Evolutionary conservation across 37 sponge, comb jelly and placozoan genomes (phyloP).

Genomic region (Cliona cf. orientalis): DNA sequence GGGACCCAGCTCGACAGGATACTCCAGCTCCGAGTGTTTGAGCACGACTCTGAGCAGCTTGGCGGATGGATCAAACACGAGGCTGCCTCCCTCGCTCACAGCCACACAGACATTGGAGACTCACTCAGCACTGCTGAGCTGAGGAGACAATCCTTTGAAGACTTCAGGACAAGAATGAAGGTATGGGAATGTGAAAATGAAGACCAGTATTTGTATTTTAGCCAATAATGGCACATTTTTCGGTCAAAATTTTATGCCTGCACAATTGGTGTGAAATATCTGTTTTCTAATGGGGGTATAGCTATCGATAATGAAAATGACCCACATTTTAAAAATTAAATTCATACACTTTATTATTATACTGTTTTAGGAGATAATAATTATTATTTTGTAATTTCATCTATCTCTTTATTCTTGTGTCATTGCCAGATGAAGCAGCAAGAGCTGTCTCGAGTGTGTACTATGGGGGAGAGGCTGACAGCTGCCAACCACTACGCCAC

Average conservation of each 20-base stretch:
- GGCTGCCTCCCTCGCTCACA: neutral
- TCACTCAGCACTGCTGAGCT: neutral
- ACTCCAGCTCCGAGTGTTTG: constrained; percentile 66
- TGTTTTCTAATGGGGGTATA: neutral
- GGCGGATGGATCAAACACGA: constrained; percentile 22
- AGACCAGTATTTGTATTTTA: too few species aligned
- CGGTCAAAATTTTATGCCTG: neutral
- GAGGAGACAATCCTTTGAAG: constrained; percentile 2
- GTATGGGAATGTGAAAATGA: neutral
- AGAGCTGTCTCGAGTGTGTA: constrained; percentile 25
- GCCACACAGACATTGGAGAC: constrained; percentile 52
- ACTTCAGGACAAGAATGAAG: neutral
- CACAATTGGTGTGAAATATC: neutral
- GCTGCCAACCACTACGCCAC: constrained; percentile 45
- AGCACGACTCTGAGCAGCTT: constrained; percentile 57
- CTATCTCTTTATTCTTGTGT: too few species aligned
- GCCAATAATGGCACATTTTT: too few species aligned
- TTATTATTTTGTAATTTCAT: too few species aligned
- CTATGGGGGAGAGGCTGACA: constrained; percentile 64
- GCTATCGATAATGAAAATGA: neutral
- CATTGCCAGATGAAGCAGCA: constrained; percentile 45
- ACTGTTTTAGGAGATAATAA: too few species aligned
- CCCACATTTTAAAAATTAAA: neutral
- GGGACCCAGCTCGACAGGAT: constrained; percentile 43
- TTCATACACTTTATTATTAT: too few species aligned